Base-by-base conservation (phyloP, 2,113 vertebrate species). In the Elaphurus davidianus region DNA sequence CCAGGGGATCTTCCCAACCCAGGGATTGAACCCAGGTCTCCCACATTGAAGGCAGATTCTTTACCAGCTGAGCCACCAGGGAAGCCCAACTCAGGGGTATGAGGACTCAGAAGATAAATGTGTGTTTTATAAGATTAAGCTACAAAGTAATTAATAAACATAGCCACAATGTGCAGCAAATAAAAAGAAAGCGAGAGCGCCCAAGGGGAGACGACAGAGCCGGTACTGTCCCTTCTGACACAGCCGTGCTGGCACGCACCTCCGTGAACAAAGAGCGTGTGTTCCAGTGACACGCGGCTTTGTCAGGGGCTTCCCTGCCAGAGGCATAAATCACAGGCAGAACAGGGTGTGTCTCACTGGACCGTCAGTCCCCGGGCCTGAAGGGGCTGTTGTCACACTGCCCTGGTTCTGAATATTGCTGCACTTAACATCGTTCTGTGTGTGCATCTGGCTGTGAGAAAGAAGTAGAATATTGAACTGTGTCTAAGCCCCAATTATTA, bases 201-300 rank as follows among this genome's bases (percentile, higher is more conserved):
- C 74, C 57, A 36, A 76, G 92, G 85, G 91, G 84, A 45, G 91
- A 98, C 96, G 91, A 98, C 98, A 98, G 97, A 97, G 86, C 54
- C n/a, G 0, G 96, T 76, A 96, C 98, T 98, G 96, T 98, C 98
- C 97, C 91, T 92, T 96, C 85, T 78, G 83, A 95, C 54, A 36
- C 98, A 98, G 98, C 97, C 96, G 40, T 59, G 95, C 97, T 97
- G 98, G 95, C 96, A 71, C 93, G 98, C 96, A 98, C 98, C 98
- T 98, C 98, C 79, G 90, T 96, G 98, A 98, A 98, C 98, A 98
- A 98, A 98, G 98, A 96, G 97, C 94, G 16, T 98, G 98, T 98
- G 98, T 98, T 97, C 96, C 96, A 98, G 96, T 98, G 98, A 98
- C 98, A 98, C 76, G 98, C 97, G 90, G 78, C 98, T 98, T 97